Conservation (phyloP, 2,113 vertebrate species). For the Sialia sialis region DNA sequence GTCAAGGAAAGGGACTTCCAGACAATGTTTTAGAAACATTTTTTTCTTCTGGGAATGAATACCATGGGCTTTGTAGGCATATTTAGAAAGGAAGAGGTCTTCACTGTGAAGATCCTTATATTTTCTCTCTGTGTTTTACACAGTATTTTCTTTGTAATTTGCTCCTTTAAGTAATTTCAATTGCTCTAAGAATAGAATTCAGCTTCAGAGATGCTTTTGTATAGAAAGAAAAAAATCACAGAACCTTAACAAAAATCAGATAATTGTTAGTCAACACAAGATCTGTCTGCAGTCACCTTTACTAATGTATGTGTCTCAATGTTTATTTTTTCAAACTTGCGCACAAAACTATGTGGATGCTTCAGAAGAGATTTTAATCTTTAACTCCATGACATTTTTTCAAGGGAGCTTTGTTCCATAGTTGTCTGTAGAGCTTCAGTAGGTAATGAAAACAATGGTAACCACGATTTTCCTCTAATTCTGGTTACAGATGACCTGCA, state of each 20-base stretch:
- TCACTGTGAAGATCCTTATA: neutral
- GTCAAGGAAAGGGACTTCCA: conserved; percentile 24
- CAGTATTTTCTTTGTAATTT: neutral
- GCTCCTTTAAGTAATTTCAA: neutral
- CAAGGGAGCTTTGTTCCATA: neutral
- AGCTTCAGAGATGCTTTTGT: neutral
- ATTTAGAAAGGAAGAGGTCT: neutral
- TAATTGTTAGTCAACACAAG: neutral
- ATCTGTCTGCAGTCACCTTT: neutral
- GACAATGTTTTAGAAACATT: neutral
- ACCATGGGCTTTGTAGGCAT: neutral
- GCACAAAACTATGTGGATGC: neutral
- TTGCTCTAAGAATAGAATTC: neutral
- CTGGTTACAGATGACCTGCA: neutral
- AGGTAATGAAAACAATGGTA: neutral
- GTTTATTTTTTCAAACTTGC: neutral
- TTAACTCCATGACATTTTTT: neutral
- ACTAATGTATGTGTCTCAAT: neutral
- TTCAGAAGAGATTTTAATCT: neutral
- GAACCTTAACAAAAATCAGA: neutral
- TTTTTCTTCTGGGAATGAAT: conserved; percentile 43
- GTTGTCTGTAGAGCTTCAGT: neutral
- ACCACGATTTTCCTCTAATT: neutral
- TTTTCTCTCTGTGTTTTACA: neutral
- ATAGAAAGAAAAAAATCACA: neutral